Evolutionary conservation across 2,888 invertebrate species (phyloP).

Genomic region (Entomobrya proxima): DNA sequence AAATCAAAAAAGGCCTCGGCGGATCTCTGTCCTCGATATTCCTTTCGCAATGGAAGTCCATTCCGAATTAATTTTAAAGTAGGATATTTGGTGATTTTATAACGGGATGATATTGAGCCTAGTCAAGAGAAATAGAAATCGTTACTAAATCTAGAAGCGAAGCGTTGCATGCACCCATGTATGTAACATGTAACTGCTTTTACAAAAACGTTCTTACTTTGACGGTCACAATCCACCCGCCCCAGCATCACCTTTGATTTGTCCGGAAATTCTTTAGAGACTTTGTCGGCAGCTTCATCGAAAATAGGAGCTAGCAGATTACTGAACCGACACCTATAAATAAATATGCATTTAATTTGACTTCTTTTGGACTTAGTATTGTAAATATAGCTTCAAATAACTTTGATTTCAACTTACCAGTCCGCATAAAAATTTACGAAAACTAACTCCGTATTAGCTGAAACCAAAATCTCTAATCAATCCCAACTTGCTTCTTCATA

Average conservation of each 20-base stretch:
- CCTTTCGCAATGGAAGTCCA: constrained; percentile 91
- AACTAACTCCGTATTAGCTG: constrained; percentile 96
- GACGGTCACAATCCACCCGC: constrained; percentile 97
- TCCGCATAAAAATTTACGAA: constrained; percentile 99
- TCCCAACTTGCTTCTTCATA: too few relatives aligned
- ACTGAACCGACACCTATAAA: constrained; percentile 89
- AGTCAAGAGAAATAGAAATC: constrained; percentile 52
- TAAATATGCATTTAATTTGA: background rate
- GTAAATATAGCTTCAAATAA: background rate
- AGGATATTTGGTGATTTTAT: constrained; percentile 98
- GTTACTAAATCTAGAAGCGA: background rate
- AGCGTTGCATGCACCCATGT: too few relatives aligned
- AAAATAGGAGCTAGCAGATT: constrained; percentile 97
- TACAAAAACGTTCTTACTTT: constrained; percentile 80
- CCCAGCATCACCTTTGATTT: constrained; percentile 89
- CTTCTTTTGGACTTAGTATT: too few relatives aligned
- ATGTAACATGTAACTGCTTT: background rate
- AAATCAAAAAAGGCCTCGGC: constrained; percentile 93
- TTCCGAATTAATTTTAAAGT: constrained; percentile 96
- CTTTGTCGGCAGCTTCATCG: constrained; percentile 94
- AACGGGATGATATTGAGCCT: constrained; percentile 89
- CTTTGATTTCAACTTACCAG: constrained; percentile 88
- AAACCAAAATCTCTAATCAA: constrained; percentile 45
- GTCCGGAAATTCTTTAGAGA: constrained; percentile 85
- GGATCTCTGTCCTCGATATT: constrained; percentile 92